Evolutionary conservation across 2,888 invertebrate species (phyloP).

Genomic region (Drosophila diplacantha): DNA sequence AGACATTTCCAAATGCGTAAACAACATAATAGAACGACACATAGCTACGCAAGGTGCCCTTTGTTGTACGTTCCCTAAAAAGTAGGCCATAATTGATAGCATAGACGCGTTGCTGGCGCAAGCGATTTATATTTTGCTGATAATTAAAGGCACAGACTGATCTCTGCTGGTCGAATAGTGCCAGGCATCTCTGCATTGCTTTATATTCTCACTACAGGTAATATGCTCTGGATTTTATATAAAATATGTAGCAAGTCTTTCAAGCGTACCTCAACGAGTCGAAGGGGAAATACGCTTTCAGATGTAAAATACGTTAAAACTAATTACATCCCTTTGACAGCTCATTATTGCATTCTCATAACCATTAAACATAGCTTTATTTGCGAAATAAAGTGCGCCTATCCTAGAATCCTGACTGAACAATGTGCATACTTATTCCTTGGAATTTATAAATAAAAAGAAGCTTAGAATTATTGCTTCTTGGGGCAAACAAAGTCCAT

Average conservation of each 20-base stretch:
- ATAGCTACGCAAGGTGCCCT: too few species aligned
- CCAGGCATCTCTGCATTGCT: background rate
- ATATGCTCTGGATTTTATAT: background rate
- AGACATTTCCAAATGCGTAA: background rate
- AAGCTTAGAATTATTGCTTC: conserved; percentile 9
- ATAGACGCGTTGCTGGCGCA: background rate
- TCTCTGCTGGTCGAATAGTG: background rate
- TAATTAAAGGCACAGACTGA: background rate
- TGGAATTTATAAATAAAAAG: conserved; percentile 1
- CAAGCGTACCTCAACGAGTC: background rate
- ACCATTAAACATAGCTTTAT: background rate
- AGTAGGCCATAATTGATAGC: conserved; percentile 9
- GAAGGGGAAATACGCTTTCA: conserved; percentile 4
- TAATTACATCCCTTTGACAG: background rate
- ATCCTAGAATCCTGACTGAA: background rate
- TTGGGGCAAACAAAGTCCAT: conserved; percentile 12
- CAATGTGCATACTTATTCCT: background rate
- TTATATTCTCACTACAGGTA: background rate
- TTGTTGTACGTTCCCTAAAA: background rate
- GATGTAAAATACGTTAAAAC: background rate
- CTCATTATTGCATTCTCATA: background rate
- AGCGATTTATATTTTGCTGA: background rate
- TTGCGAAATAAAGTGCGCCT: background rate
- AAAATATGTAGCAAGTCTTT: background rate
- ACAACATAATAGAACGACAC: background rate